phyloP scores from a whole-genome alignment of 2,113 vertebrate genomes.

The Amphiprion ocellaris region DNA sequence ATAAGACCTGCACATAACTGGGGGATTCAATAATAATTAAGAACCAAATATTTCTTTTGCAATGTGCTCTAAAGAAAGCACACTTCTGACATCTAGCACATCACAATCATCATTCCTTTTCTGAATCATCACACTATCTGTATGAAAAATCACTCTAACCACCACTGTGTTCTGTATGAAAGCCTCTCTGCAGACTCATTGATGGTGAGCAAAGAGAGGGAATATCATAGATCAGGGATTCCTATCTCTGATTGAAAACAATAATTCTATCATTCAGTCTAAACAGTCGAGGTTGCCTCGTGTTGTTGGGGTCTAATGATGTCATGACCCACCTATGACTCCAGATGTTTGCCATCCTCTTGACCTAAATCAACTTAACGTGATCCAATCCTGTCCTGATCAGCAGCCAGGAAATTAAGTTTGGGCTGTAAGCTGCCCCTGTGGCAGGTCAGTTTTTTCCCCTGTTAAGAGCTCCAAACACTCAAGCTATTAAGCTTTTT shows the following conservation, averaged over 20 bases:
- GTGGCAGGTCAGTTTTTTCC: constrained; percentile 61
- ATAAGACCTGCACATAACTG: constrained; percentile 8
- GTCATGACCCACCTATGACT: constrained; percentile 30
- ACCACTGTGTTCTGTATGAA: neutral
- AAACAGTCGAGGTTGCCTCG: constrained; percentile 8
- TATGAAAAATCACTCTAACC: constrained; percentile 22
- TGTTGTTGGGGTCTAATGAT: constrained; percentile 33
- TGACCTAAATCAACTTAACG: constrained; percentile 51
- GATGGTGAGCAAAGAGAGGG: neutral
- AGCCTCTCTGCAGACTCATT: constrained; percentile 27
- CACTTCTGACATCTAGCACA: neutral
- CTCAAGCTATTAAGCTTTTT: constrained; percentile 77
- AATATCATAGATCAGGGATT: constrained; percentile 15
- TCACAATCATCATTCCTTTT: constrained; percentile 5
- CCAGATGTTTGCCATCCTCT: constrained; percentile 49
- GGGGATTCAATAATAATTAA: constrained; percentile 13
- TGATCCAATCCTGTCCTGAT: constrained; percentile 64
- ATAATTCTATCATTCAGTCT: neutral
- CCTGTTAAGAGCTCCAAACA: constrained; percentile 66
- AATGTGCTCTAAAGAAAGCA: neutral
- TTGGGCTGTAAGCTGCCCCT: constrained; percentile 46
- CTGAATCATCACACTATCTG: constrained; percentile 10
- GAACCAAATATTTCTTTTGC: constrained; percentile 19
- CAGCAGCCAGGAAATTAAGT: constrained; percentile 72
- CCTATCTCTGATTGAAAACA: neutral